phyloP scores from a whole-genome alignment of 2,113 vertebrate species.

The Pedetes capensis region DNA sequence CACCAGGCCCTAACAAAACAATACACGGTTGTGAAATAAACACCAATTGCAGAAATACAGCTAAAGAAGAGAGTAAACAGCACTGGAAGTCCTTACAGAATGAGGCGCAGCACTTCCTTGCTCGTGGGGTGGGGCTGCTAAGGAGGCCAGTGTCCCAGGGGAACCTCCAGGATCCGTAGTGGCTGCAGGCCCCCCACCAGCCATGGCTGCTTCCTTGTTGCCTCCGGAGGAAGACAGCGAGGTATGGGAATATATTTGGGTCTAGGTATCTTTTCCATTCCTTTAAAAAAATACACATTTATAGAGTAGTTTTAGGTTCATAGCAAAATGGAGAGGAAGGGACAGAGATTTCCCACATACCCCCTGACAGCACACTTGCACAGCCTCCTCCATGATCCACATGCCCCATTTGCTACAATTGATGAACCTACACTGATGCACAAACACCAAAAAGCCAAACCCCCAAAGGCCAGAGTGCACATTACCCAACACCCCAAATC shows the following conservation, averaged over 20 bases:
- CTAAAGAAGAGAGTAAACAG: not conserved
- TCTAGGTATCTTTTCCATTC: not conserved
- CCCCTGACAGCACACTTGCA: rapidly evolving
- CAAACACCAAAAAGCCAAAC: too few species aligned
- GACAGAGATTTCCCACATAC: not conserved
- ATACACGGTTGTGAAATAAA: slow-evolving; percentile 59
- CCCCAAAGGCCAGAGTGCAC: too few species aligned
- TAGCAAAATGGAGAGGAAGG: not conserved
- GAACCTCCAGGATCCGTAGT: not conserved
- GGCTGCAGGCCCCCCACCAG: not conserved
- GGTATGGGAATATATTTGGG: not conserved
- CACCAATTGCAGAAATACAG: not conserved
- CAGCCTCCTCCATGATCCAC: too few species aligned
- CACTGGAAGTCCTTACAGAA: not conserved
- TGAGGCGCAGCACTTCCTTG: not conserved
- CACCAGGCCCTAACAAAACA: slow-evolving; percentile 56
- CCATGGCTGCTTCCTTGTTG: not conserved
- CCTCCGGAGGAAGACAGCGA: not conserved
- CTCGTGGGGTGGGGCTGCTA: rapidly evolving
- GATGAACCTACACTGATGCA: too few species aligned
- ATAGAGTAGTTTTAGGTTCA: not conserved
- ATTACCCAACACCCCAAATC: not conserved
- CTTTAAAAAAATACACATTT: not conserved
- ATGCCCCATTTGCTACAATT: not conserved
- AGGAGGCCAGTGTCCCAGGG: not conserved